Base-by-base conservation (phyloP, 2,888 invertebrate genomes). In the Aelia acuminata region DNA sequence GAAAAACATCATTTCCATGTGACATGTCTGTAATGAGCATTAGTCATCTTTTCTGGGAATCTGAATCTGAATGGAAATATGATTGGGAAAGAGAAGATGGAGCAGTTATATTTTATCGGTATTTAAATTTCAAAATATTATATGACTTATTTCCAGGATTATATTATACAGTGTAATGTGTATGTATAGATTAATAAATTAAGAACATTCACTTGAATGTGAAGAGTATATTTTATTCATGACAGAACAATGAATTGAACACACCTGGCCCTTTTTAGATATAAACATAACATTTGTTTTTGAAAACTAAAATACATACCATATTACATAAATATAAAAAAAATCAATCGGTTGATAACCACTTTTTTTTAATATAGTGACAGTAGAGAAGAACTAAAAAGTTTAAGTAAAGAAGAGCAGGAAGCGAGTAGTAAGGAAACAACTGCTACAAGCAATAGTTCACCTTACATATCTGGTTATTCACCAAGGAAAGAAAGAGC, bases 401-500 rank as follows among this genome's bases (percentile, higher is more conserved):
- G 94, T 90, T 92, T 95, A 89, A 93, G 94, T 35, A 92, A 93
- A 50, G 95, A 95, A 89, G 93, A 93, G 88, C 94, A 94, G 90
- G 95, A 95, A 91, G 92, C 96, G 84, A 92, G 96, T 84, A 93
- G 93, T 90, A 94, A 93, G 91, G 95, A 95, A 91, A 94, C 94
- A 91, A 92, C 92, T 70, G 92, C 94, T 49, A 93, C 92, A 92
- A 63, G 91, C 91, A 90, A 92, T 91, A 91, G 91, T 87, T 88
- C 89, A 84, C 88, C 90, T 85, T 91, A 93, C 88, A 92, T 93
- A 89, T 92, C 92, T 43, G 91, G 92, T 84, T 94, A 94, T 91
- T 95, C 95, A 89, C 95, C 95, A 63, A 93, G 96, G 85, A 94
- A 94, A 91, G 96, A 96, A 92, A 93, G 94, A 91, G 95, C 95